Base-by-base conservation (phyloP, 1,140 invertebrate species). In the Zaprionus gabonicus region DNA sequence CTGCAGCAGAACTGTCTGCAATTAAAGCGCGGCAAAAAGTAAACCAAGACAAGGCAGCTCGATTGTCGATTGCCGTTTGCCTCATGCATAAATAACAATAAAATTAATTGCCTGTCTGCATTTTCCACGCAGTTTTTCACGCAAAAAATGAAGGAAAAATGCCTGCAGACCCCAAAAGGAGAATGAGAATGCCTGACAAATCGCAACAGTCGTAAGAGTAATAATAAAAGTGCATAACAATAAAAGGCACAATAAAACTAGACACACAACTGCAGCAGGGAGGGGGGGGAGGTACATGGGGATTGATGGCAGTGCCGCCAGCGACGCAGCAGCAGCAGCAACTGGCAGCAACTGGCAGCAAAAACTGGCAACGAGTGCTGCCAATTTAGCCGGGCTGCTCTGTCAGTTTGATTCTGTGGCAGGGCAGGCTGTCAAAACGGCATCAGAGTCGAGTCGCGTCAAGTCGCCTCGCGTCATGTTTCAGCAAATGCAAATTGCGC, bases 91-190 rank as follows among this genome's bases (percentile, higher is more conserved):
- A 88, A 78, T 72, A 80, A 67, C 66, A 64, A 75, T 88, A 72
- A 90, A 82, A 85, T 85, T 88, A 88, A 88, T 88, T 90, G 85
- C 73, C 62, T 76, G 81, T 84, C 85, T 79, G 75, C 59, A 80
- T 77, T 86, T 80, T 72, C 67, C 71, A 86, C 80, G 83, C 84
- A 87, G 73, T 79, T 79, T 76, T 76, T 56, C 74, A 76, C 70
- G 60, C 74, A 73, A 68, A 70, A 55, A 58, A 59, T 23, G 7
- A 2, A 6, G 25, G 6, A 56, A 28, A 57, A 58, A 58, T 51
- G 53, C 66, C 49, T 70, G 62, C 66, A 71, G 78, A 70, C 68
- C 69, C 71, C 71, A 76, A 46, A 46, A 46, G n/a, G n/a, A 7
- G 41, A 17, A 65, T 13, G 27, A 69, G 20, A 51, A 51, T 25